Percentiles rank a stretch among this genome's conserved stretches.
These are phyloP conservation scores for Junco hyemalis DNA, from an alignment of 2,113 vertebrate genomes.

Conservation along the genomic window DNA sequence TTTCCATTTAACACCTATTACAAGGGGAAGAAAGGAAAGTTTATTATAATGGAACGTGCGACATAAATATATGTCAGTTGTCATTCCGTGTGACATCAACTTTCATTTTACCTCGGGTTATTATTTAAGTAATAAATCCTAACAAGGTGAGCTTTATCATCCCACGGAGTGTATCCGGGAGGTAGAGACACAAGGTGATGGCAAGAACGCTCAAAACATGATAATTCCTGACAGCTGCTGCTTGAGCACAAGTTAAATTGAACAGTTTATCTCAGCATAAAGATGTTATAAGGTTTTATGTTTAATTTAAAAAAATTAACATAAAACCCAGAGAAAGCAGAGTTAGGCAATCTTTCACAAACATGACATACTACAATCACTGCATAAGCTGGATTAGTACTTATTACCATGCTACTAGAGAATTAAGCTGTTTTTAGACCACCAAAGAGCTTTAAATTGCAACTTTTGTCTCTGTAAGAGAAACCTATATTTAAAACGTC, in stretches of 20 bases:
- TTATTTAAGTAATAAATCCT: slow-evolving; percentile 78
- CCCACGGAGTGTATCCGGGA: slow-evolving; percentile 64
- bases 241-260: slow-evolving; percentile 80
- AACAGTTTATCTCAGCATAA: slow-evolving; percentile 81
- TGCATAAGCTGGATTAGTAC: slow-evolving; percentile 82
- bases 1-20: slow-evolving; percentile 68
- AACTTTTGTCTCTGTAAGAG: slow-evolving; percentile 83
- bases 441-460: slow-evolving; percentile 82
- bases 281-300: slow-evolving; percentile 81
- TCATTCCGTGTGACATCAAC: slow-evolving; percentile 64
- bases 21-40: slow-evolving; percentile 40
- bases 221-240: slow-evolving; percentile 82
- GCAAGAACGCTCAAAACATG: slow-evolving; percentile 71
- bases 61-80: slow-evolving; percentile 70
- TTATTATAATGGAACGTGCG: slow-evolving; percentile 51
- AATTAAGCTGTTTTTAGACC: slow-evolving; percentile 85
- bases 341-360: slow-evolving; percentile 80
- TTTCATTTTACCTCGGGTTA: slow-evolving; percentile 69
- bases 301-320: slow-evolving; percentile 84
- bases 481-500: slow-evolving; percentile 82
- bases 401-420: slow-evolving; percentile 79
- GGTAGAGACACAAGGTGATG: slow-evolving; percentile 76
- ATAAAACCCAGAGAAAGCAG: slow-evolving; percentile 80
- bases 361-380: slow-evolving; percentile 82
- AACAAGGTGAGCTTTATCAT: slow-evolving; percentile 76